Conservation (phyloP, 2,888 invertebrate genomes). For the Phyllotreta cruciferae region DNA sequence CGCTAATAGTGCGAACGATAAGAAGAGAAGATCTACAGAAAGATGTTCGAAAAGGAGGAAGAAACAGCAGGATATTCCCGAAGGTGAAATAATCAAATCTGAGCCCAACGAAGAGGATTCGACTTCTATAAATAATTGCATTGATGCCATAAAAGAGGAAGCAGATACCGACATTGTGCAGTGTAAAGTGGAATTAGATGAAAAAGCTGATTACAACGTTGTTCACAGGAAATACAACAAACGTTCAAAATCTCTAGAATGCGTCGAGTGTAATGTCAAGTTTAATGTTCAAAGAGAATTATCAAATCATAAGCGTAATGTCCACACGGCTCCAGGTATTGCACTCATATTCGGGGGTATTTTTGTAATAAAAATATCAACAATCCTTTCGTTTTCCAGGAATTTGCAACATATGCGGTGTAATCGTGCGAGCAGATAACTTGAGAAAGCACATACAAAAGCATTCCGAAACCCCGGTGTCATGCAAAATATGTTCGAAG, state of each 20-base stretch:
- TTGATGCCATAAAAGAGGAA: no score
- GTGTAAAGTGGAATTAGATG: conserved; percentile 46
- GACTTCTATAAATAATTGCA: no score
- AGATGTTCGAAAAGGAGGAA: no score
- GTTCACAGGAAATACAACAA: conserved; percentile 20
- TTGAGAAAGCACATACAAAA: conserved; percentile 48
- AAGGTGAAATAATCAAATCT: no score
- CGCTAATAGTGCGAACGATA: no score
- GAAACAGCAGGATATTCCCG: no score
- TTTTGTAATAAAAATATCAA: background rate
- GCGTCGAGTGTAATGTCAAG: conserved; percentile 45
- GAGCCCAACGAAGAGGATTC: no score
- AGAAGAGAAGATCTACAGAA: no score
- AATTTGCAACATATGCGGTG: conserved; percentile 54
- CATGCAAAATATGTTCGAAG: conserved; percentile 50
- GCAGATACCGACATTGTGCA: conserved; percentile 10
- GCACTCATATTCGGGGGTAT: background rate
- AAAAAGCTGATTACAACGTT: conserved; percentile 40
- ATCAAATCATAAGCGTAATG: conserved; percentile 45
- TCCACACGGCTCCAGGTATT: conserved; percentile 45
- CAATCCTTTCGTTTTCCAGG: background rate
- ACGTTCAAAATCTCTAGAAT: conserved; percentile 22
- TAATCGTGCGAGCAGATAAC: conserved; percentile 49
- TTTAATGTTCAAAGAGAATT: conserved; percentile 45
- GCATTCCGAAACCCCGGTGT: conserved; percentile 49